These are phyloP conservation scores for Sciurus vulgaris DNA, from an alignment of 2,797 vertebrate genomes.

Conservation along the genomic window DNA sequence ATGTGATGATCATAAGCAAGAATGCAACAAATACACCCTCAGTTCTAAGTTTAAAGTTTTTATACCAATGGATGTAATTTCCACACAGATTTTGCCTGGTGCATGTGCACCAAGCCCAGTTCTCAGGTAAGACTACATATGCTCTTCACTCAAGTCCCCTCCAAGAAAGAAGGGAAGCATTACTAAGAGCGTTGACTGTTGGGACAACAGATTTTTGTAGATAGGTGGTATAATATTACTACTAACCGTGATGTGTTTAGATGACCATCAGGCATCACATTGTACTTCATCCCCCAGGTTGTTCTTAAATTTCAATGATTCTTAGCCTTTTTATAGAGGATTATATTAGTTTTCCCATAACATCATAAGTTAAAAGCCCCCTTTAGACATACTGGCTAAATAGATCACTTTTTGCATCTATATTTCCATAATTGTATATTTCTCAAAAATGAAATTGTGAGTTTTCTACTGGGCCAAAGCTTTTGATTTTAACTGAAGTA, in stretches of 20 bases:
- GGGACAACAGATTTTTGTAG: neutral
- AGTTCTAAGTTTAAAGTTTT: neutral
- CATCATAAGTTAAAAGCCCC: neutral
- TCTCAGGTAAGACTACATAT: neutral
- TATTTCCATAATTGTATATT: neutral
- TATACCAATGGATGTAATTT: neutral
- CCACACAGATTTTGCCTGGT: neutral
- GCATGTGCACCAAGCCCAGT: neutral
- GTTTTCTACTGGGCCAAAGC: neutral
- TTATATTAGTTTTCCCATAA: neutral
- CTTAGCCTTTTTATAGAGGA: neutral
- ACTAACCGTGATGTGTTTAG: neutral
- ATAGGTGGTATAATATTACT: neutral
- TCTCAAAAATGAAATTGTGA: neutral
- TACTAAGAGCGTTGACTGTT: neutral
- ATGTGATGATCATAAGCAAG: neutral
- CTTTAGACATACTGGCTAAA: neutral
- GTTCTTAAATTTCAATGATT: slow-evolving; percentile 7
- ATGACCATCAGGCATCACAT: neutral
- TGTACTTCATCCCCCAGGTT: neutral
- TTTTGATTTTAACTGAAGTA: slow-evolving; percentile 39
- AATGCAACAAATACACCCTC: neutral
- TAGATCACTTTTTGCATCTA: neutral
- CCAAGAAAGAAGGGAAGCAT: neutral
- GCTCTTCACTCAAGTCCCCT: neutral